Percentiles rank a stretch among this genome's conserved stretches.
phyloP scores from a whole-genome alignment of 2,113 vertebrate genomes.

The Panthera tigris region DNA sequence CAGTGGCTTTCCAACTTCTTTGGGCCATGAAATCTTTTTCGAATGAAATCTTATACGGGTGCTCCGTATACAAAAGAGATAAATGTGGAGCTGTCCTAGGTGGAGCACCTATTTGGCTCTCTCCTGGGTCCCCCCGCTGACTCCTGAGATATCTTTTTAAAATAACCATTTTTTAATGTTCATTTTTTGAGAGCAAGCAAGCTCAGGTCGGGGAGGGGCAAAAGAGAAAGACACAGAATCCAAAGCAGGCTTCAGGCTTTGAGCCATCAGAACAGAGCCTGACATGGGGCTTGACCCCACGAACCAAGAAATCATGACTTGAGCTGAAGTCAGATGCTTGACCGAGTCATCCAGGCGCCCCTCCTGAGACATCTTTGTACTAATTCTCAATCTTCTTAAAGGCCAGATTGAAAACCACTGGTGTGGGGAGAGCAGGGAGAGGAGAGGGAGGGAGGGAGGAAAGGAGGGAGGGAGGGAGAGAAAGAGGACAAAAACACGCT shows the following conservation, averaged over 20 bases:
- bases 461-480: neutral
- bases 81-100: neutral
- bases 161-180: too few relatives aligned
- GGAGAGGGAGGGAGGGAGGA: too few relatives aligned
- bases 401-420: neutral
- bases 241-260: too few relatives aligned
- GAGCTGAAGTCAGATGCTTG: too few relatives aligned
- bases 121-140: neutral
- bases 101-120: neutral
- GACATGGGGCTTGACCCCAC: too few relatives aligned
- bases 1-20: conserved; percentile 5
- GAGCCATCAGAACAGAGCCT: too few relatives aligned
- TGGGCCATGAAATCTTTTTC: neutral
- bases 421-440: neutral
- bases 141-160: conserved; percentile 14
- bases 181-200: too few relatives aligned
- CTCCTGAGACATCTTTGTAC: conserved; percentile 1
- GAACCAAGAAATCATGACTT: too few relatives aligned
- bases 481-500: too few relatives aligned
- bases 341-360: too few relatives aligned
- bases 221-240: too few relatives aligned
- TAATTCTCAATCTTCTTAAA: neutral
- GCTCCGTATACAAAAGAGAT: neutral
- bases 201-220: too few relatives aligned
- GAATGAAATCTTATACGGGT: neutral